Evolutionary conservation across 2,797 vertebrate genomes (phyloP).

Genomic region (Oreochromis mossambicus): DNA sequence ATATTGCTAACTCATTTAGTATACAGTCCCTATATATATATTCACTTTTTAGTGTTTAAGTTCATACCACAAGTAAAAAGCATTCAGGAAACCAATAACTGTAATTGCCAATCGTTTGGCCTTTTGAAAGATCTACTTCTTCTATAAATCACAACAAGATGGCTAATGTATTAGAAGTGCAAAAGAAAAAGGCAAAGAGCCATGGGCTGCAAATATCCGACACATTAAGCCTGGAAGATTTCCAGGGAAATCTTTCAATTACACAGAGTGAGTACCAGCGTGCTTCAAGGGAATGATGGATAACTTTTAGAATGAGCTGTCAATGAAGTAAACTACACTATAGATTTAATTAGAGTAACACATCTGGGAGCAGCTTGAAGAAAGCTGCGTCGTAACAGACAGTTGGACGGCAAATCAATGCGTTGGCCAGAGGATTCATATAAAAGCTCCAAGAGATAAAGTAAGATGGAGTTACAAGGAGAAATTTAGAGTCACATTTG

Average conservation of each 20-base stretch:
- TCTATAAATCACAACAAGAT: slow-evolving; percentile 54
- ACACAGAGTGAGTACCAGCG: slow-evolving; percentile 74
- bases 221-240: slow-evolving; percentile 73
- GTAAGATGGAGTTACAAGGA: slow-evolving; percentile 19
- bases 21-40: background rate
- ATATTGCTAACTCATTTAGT: background rate
- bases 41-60: background rate
- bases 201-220: slow-evolving; percentile 66
- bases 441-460: slow-evolving; percentile 25
- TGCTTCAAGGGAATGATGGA: slow-evolving; percentile 71
- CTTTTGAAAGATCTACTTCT: slow-evolving; percentile 58
- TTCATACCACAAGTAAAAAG: background rate
- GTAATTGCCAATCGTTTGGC: slow-evolving; percentile 54
- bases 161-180: slow-evolving; percentile 67
- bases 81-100: slow-evolving; percentile 58
- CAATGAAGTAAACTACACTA: slow-evolving; percentile 78
- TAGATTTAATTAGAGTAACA: slow-evolving; percentile 84
- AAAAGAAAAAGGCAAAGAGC: slow-evolving; percentile 69
- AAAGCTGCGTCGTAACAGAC: slow-evolving; percentile 23
- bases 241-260: slow-evolving; percentile 81
- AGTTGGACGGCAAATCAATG: slow-evolving; percentile 59
- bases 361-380: slow-evolving; percentile 63
- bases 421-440: slow-evolving; percentile 28
- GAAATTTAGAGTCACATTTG: background rate
- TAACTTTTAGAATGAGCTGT: slow-evolving; percentile 69